Conservation (phyloP, 1,140 invertebrate species). For the Caenorhabditis brenneri region DNA sequence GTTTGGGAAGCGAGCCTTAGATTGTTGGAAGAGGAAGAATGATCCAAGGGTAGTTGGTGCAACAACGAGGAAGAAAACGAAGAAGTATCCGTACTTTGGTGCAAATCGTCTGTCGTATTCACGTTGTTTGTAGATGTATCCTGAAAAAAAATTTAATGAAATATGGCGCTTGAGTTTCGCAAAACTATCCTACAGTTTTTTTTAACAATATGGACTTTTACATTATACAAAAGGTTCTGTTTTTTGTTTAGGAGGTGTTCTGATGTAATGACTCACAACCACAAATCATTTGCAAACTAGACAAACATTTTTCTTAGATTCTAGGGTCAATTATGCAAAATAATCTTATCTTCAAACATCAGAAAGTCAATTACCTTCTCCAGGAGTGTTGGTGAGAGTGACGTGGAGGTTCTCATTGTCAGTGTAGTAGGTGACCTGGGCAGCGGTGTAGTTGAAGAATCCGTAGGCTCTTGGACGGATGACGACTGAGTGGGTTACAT, state of each 20-base stretch:
- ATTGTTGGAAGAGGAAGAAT: slow-evolving; percentile 35
- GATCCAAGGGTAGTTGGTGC: slow-evolving; percentile 50
- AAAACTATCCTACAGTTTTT: no score
- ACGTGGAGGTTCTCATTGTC: slow-evolving; percentile 74
- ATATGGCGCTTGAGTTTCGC: not conserved
- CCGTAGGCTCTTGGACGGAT: slow-evolving; percentile 83
- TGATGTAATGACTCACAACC: no score
- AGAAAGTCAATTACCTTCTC: slow-evolving; percentile 79
- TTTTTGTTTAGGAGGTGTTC: no score
- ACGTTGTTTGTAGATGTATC: slow-evolving; percentile 85
- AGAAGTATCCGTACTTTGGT: slow-evolving; percentile 95
- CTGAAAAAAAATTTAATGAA: slow-evolving; percentile 56
- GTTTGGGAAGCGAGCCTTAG: not conserved
- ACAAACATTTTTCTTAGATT: no score
- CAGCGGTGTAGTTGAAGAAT: slow-evolving; percentile 95
- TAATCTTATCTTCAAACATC: no score
- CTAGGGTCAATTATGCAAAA: not conserved
- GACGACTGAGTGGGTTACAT: slow-evolving; percentile 91
- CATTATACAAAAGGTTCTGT: no score
- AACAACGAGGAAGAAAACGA: slow-evolving; percentile 87
- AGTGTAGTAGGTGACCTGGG: slow-evolving; percentile 85
- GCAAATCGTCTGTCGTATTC: slow-evolving; percentile 97
- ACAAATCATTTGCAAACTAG: no score
- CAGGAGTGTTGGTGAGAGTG: slow-evolving; percentile 90
- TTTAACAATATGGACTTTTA: no score